Evolutionary conservation across 2,888 invertebrate species (phyloP).

Genomic region (Chrysolina americana): DNA sequence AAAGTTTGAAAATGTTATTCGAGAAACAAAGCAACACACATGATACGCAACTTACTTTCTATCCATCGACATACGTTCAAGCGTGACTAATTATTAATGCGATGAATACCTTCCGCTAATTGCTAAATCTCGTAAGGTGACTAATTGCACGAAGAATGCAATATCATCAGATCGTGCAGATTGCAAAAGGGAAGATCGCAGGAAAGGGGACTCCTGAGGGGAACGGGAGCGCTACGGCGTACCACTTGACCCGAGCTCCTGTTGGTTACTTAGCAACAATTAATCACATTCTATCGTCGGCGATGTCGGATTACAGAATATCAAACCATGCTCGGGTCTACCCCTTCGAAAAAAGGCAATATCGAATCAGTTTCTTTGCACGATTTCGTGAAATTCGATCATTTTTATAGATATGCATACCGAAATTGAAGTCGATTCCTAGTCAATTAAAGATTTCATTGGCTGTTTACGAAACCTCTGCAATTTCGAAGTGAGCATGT

Average conservation of each 20-base stretch:
- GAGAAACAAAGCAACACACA: not conserved
- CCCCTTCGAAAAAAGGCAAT: not conserved
- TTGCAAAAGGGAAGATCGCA: conserved; percentile 12
- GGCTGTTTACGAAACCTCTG: no score
- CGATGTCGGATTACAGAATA: conserved; percentile 56
- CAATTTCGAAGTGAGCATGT: no score
- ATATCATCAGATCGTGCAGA: conserved; percentile 40
- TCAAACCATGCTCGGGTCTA: not conserved
- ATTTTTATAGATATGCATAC: no score
- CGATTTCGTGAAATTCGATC: no score
- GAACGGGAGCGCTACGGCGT: conserved; percentile 48
- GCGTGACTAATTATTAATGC: not conserved
- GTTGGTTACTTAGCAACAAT: conserved; percentile 70
- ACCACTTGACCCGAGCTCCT: conserved; percentile 67
- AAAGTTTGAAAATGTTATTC: no score
- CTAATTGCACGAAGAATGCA: conserved; percentile 47
- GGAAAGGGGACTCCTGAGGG: conserved; percentile 9
- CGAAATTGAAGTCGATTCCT: no score
- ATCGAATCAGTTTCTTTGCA: no score
- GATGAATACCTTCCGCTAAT: conserved; percentile 10
- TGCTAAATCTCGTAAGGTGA: conserved; percentile 23
- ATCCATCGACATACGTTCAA: not conserved
- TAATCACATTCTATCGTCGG: conserved; percentile 67
- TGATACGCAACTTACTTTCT: not conserved
- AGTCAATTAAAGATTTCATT: no score